Evolutionary conservation across 2,797 vertebrate species (phyloP), one percentile per base, ranked within the genome.

Genomic region (Liparis tanakae): DNA sequence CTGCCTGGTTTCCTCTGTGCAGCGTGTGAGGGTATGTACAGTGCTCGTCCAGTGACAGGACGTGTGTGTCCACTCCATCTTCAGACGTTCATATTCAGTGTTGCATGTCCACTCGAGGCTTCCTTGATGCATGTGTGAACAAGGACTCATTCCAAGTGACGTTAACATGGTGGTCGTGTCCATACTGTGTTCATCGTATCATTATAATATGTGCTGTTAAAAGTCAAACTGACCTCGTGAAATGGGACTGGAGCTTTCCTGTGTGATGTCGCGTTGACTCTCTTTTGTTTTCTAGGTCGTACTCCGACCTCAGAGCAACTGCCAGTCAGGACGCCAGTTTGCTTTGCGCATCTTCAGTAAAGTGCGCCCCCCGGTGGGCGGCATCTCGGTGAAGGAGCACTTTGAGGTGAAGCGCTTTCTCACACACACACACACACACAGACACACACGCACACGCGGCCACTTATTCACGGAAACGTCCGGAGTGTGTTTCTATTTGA

Each of bases 341-440:
- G 98, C 97, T 13, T 83, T 99, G 68, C 96, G 98, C 17, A 96
- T 99, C 83, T 99, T 99, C 91, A 99, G 98, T 93, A 99, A 99
- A 92, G 98, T 99, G 87, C 97, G 97, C 44, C 98, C 98, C 0
- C 98, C 98, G 0, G 98, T 99, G 80, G 98, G 98, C 3, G 98
- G 98, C 70, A 99, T 99, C 90, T 99, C 98, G 20, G 96, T 99
- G 75, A 99, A 99, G 88, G 98, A 99, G 79, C 98, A 99, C 87
- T 99, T 99, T 58, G 98, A 99, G 95, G 98, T 99, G 85, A 93
- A 34, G 7, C 44, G 10, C 17, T 20, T 43, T n/a, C n/a, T n/a
- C 2, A 4, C 15, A 10, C 0, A 3, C 22, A 4, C 41, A 14
- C 1, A n/a, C n/a, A n/a, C n/a, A n/a, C n/a, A n/a, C n/a, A n/a